Evolutionary conservation across 2,113 vertebrate species (phyloP).

Genomic region (Scomber colias): DNA sequence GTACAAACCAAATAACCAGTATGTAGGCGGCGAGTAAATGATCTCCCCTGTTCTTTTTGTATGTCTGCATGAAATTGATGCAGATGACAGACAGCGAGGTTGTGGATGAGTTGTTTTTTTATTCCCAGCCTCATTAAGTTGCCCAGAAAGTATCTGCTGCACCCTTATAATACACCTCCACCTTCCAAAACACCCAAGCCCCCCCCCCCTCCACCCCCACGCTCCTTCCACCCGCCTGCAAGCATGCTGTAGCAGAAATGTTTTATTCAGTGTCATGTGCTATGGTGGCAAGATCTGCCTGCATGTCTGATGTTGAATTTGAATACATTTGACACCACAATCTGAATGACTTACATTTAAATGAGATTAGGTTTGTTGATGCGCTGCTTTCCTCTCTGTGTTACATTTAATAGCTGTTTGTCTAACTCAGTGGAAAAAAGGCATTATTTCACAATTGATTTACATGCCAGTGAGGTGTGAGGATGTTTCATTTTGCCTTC

Average conservation of each 20-base stretch:
- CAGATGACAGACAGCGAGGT: slow-evolving; percentile 25
- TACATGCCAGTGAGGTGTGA: slow-evolving; percentile 39
- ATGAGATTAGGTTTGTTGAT: slow-evolving; percentile 57
- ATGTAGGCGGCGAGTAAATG: background rate
- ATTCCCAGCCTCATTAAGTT: slow-evolving; percentile 38
- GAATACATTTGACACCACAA: slow-evolving; percentile 70
- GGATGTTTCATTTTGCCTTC: slow-evolving; percentile 54
- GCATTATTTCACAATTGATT: slow-evolving; percentile 67
- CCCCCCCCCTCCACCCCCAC: background rate
- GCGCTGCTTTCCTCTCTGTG: slow-evolving; percentile 15
- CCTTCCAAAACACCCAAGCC: background rate
- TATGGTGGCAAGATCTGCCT: slow-evolving; percentile 20
- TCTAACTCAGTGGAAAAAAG: slow-evolving; percentile 57
- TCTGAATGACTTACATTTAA: slow-evolving; percentile 48
- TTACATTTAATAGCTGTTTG: slow-evolving; percentile 60
- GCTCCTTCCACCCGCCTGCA: slow-evolving; percentile 2
- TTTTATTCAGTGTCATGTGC: slow-evolving; percentile 69
- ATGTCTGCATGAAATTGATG: slow-evolving; percentile 2
- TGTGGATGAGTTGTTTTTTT: slow-evolving; percentile 30
- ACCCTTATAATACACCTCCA: slow-evolving; percentile 17
- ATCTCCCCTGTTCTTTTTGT: slow-evolving; percentile 30
- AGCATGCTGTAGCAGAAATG: slow-evolving; percentile 38
- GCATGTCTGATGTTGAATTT: slow-evolving; percentile 61
- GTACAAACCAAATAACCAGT: slow-evolving; percentile 17
- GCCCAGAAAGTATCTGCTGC: slow-evolving; percentile 25